Evolutionary conservation across 2,888 invertebrate species (phyloP).

Genomic region (Caenorhabditis sp.): DNA sequence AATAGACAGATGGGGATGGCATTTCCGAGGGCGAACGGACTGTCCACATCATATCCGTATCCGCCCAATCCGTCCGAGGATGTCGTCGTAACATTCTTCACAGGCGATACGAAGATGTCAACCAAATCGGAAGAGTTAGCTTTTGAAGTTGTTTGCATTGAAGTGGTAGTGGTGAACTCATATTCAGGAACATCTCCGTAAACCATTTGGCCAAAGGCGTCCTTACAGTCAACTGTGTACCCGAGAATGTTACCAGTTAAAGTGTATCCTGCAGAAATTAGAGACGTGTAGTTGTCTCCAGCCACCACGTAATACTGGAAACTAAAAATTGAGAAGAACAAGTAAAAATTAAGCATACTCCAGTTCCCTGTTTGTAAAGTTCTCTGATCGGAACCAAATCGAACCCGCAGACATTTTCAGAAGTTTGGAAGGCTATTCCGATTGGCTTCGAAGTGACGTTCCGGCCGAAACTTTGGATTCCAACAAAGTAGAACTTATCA

Average conservation of each 20-base stretch:
- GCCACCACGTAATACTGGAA: conserved; percentile 19
- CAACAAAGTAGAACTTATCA: conserved; percentile 23
- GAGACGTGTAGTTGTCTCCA: conserved; percentile 13
- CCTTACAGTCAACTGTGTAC: conserved; percentile 20
- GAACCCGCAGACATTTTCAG: conserved; percentile 18
- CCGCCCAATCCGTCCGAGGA: background rate
- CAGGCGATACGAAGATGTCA: background rate
- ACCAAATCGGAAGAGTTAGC: background rate
- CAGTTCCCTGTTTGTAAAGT: conserved; percentile 16
- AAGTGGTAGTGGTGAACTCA: conserved; percentile 5
- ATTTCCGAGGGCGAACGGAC: background rate
- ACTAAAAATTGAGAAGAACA: no score
- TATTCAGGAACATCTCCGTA: conserved; percentile 4
- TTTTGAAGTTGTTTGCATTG: background rate
- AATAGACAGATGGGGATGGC: conserved; percentile 10
- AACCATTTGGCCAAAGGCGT: background rate
- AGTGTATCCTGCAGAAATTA: conserved; percentile 6
- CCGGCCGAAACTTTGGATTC: conserved; percentile 23
- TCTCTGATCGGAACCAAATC: conserved; percentile 34
- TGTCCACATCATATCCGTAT: background rate
- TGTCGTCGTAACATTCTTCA: background rate
- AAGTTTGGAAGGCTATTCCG: conserved; percentile 16
- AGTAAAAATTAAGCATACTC: background rate
- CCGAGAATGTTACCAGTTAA: conserved; percentile 19
- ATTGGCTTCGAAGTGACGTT: conserved; percentile 14